phyloP scores from a whole-genome alignment of 64 coral and sea anemone species.

The Stylophora pistillata region DNA sequence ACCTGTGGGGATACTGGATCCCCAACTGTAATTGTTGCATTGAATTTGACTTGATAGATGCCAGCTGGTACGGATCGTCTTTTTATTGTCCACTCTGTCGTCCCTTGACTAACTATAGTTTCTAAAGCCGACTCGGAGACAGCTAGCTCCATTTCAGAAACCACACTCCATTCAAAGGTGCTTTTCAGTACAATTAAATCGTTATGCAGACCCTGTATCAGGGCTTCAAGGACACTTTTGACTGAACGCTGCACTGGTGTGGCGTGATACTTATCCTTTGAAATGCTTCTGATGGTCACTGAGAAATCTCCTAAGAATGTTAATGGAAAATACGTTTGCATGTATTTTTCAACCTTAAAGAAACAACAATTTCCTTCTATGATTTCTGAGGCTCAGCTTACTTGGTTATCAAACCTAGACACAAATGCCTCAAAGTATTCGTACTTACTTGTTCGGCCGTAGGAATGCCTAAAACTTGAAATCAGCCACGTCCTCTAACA shows the following conservation, averaged over 20 bases:
- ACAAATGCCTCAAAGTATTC: no score
- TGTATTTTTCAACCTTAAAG: background rate
- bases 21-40: background rate
- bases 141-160: constrained; percentile 10
- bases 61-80: constrained; percentile 2
- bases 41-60: constrained; percentile 17
- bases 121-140: background rate
- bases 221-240: background rate
- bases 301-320: constrained; percentile 13
- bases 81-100: background rate
- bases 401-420: no score
- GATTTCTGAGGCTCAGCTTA: no score
- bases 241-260: background rate
- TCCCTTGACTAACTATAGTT: constrained; percentile 9
- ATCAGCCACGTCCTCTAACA: no score
- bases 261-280: constrained; percentile 9
- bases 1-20: background rate
- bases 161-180: background rate
- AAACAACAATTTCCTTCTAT: no score
- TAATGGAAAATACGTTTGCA: background rate
- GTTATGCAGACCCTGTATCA: background rate
- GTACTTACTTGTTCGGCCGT: background rate
- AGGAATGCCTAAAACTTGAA: background rate
- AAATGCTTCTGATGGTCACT: background rate
- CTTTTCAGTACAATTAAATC: background rate